Percentiles rank a stretch among this genome's conserved stretches.
These are phyloP conservation scores for Tinea pellionella DNA, from an alignment of 2,888 invertebrate genomes.

Conservation along the genomic window DNA sequence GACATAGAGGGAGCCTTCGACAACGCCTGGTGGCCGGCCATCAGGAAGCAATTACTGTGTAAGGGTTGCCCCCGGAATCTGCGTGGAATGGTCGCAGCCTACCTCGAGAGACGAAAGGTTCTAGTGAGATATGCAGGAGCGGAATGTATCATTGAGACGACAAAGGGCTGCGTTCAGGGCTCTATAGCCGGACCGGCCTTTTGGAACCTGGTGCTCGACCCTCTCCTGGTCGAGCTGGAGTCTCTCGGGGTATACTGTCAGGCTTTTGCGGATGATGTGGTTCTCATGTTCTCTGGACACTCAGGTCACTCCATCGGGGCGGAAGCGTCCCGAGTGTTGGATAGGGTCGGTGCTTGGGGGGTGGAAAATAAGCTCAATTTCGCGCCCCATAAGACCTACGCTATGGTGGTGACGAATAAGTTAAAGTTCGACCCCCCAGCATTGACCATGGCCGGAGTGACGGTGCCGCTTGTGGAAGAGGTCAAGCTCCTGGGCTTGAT, in stretches of 20 bases:
- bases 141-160: slow-evolving; percentile 14
- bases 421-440: slow-evolving; percentile 15
- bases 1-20: slow-evolving; percentile 11
- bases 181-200: slow-evolving; percentile 18
- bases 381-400: slow-evolving; percentile 16
- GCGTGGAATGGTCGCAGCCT: slow-evolving; percentile 13
- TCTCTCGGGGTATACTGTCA: slow-evolving; percentile 12
- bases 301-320: not conserved
- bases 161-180: slow-evolving; percentile 18
- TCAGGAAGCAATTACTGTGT: not conserved
- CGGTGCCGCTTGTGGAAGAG: not conserved
- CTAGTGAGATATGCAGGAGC: slow-evolving; percentile 16
- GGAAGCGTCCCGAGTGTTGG: slow-evolving; percentile 7
- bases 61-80: not conserved
- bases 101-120: slow-evolving; percentile 15
- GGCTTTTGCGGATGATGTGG: slow-evolving; percentile 21
- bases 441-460: slow-evolving; percentile 13
- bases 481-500: slow-evolving; percentile 2
- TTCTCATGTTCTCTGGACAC: slow-evolving; percentile 15
- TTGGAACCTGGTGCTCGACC: slow-evolving; percentile 20
- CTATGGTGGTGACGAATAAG: slow-evolving; percentile 14
- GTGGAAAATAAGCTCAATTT: slow-evolving; percentile 16
- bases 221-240: slow-evolving; percentile 2
- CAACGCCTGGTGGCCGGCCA: slow-evolving; percentile 2
- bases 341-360: slow-evolving; percentile 16